Conservation (phyloP, 1,140 invertebrate species). For the Micrasema minimum region DNA sequence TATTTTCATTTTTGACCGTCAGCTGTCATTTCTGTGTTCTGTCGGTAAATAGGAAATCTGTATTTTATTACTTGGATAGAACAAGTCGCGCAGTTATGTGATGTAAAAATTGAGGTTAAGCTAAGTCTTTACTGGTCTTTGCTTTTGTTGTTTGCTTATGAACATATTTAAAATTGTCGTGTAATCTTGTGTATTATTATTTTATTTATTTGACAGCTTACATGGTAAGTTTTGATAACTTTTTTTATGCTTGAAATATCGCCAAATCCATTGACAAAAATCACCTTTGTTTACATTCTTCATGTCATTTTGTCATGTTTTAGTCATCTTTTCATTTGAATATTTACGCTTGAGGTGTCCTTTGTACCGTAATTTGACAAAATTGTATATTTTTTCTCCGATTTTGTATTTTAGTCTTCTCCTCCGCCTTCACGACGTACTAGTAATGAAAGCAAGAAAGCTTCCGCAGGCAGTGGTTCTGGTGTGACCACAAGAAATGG, state of each 20-base stretch:
- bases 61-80: neutral
- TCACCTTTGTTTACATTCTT: slow-evolving; percentile 36
- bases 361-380: neutral
- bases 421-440: slow-evolving; percentile 58
- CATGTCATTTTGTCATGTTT: slow-evolving; percentile 44
- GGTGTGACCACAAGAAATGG: slow-evolving; percentile 68
- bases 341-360: neutral
- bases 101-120: slow-evolving; percentile 11
- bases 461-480: slow-evolving; percentile 53
- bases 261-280: too few relatives aligned
- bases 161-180: slow-evolving; percentile 11
- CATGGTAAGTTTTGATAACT: slow-evolving; percentile 32
- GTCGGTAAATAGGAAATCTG: slow-evolving; percentile 46
- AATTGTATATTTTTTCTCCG: too few relatives aligned
- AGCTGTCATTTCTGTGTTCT: slow-evolving; percentile 34
- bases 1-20: slow-evolving; percentile 11
- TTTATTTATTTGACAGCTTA: slow-evolving; percentile 18
- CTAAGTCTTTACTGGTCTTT: neutral
- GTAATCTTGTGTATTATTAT: slow-evolving; percentile 11
- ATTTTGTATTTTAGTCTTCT: slow-evolving; percentile 57
- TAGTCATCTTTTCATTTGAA: slow-evolving; percentile 1
- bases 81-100: neutral
- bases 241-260: neutral
- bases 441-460: slow-evolving; percentile 59
- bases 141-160: too few relatives aligned